Evolutionary conservation across 2,797 vertebrate species (phyloP).

Genomic region (Myripristis murdjan): DNA sequence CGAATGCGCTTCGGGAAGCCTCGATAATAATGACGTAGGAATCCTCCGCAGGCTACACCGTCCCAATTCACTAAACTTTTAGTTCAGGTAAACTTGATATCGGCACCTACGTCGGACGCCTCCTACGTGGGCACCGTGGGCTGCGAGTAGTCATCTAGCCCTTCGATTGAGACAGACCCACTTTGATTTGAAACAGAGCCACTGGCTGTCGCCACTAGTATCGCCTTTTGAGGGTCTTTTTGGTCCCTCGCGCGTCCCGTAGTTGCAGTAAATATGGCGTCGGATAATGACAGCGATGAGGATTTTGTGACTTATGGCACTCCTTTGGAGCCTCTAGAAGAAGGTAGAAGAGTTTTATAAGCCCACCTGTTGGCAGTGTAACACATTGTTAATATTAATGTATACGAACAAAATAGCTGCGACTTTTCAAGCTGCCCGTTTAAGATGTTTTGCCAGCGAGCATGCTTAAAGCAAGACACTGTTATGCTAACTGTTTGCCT

Average conservation of each 20-base stretch:
- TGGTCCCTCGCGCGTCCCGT: conserved; percentile 57
- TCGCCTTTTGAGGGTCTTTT: accelerated
- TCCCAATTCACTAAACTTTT: no score
- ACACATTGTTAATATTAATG: accelerated
- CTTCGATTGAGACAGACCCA: no score
- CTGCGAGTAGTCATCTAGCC: no score
- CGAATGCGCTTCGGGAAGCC: no score
- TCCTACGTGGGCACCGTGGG: no score
- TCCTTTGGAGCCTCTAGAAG: conserved; percentile 89
- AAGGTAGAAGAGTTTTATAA: conserved; percentile 80
- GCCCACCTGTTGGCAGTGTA: accelerated
- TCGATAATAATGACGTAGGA: no score
- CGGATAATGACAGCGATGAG: conserved; percentile 84
- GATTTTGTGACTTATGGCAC: conserved; percentile 90
- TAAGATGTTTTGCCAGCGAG: conserved; percentile 25
- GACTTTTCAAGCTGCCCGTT: neutral
- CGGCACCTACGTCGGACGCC: no score
- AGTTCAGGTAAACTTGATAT: no score
- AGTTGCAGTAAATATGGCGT: conserved; percentile 84
- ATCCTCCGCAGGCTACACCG: no score
- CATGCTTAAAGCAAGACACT: neutral
- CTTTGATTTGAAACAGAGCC: no score
- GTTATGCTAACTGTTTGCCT: neutral
- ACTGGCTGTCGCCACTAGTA: conserved; percentile 3
- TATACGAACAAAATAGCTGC: neutral